Percentiles rank a stretch among this genome's conserved stretches.
Conservation (phyloP, 2,797 vertebrate species). For the Microctenopoma steveboyesi region DNA sequence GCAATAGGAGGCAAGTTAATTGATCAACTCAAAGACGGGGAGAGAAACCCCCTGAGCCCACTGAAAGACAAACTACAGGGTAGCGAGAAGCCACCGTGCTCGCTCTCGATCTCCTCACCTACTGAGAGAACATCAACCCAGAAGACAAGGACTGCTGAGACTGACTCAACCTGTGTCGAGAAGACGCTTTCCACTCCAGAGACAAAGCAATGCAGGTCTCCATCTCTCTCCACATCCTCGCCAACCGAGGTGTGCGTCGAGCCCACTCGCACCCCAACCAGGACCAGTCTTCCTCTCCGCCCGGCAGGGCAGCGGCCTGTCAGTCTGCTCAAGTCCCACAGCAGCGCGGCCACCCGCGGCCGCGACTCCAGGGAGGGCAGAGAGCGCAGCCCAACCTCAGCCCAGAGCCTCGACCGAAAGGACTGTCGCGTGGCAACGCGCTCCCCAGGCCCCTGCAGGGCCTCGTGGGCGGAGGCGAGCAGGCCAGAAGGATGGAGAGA, state of each 20-base stretch:
- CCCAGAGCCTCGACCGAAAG: constrained; percentile 84
- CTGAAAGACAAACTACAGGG: constrained; percentile 52
- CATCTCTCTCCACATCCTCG: constrained; percentile 28
- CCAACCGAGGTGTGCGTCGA: constrained; percentile 50
- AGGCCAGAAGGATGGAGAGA: constrained; percentile 75
- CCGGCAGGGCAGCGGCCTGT: constrained; percentile 75
- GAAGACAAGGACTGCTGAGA: constrained; percentile 57
- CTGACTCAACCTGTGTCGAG: constrained; percentile 41
- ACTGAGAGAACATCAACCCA: constrained; percentile 45
- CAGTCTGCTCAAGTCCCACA: constrained; percentile 81
- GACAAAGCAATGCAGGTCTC: constrained; percentile 54
- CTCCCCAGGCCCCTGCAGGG: constrained; percentile 85
- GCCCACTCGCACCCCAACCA: constrained; percentile 63
- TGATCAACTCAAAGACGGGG: constrained; percentile 54
- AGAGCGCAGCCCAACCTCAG: constrained; percentile 81
- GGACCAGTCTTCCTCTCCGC: constrained; percentile 70
- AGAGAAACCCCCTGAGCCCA: constrained; percentile 55
- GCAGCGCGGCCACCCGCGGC: constrained; percentile 66
- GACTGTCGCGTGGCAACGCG: constrained; percentile 74
- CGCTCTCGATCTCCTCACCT: constrained; percentile 64
- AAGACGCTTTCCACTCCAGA: constrained; percentile 46
- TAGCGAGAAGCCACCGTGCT: constrained; percentile 62
- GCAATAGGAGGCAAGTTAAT: constrained; percentile 45
- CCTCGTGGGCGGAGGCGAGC: constrained; percentile 91
- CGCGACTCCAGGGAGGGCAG: constrained; percentile 76